Base-by-base conservation (phyloP, 2,888 invertebrate genomes). In the Xanthorhoe designata region DNA sequence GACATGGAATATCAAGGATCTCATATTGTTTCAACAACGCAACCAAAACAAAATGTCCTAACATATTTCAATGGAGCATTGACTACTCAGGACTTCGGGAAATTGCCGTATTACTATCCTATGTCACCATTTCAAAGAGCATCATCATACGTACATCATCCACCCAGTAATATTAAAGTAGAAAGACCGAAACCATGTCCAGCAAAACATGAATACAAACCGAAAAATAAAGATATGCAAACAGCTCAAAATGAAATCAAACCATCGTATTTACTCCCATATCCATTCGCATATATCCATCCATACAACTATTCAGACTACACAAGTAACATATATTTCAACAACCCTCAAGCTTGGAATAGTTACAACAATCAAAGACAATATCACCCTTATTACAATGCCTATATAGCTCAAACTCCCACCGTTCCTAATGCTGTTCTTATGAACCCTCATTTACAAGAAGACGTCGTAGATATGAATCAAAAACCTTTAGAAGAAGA, bases 71-170 rank as follows among this genome's bases (percentile, higher is more conserved):
- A 74, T 18, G 80, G 80, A 9, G 61, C 76, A 1, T 54, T 83
- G 10, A 66, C 69, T 0, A 74, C 66, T 0, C 80, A 75, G 35
- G 84, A 88, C 59, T 82, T 84, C 49, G 72, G 76, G 7, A 85
- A 80, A 69, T 18, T 86, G 5, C 87, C 89, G 0, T 90, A 88
- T 75, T 85, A 86, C 64, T 87, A 88, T 58, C 84, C 87, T 1
- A 70, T 86, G 15, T 82, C 89, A 2, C 71, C 70, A 38, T 86
- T 88, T 47, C 87, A 90, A 72, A 82, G 84, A 60, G 57, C 74
- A 18, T 72, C 83, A 2, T 86, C 90, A 0, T 90, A 91, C 59
- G 58, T 75, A 0, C 80, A 85, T 70, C 74, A 75, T 4, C 62
- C 32, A 45, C 38, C 61, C 24, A 47, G 50, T 52, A n/a, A 29